Conservation (phyloP, 2,888 invertebrate genomes). For the Dasysyrphus albostriatus region DNA sequence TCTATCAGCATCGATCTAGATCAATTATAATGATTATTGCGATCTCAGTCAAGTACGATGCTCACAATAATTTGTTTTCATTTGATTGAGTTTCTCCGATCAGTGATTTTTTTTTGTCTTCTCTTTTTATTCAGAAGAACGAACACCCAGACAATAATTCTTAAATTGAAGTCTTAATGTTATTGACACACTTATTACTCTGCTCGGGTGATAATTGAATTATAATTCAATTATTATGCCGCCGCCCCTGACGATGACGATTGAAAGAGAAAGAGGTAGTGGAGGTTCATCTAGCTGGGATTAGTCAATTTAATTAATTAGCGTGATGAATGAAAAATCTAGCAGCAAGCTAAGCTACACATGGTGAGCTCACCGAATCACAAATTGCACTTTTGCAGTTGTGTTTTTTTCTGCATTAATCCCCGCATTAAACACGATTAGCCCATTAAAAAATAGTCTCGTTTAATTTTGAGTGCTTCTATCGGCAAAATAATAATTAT, state of each 20-base stretch:
- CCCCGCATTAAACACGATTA: conserved; percentile 53
- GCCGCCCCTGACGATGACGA: conserved; percentile 1
- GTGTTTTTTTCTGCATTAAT: conserved; percentile 20
- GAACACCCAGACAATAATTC: conserved; percentile 4
- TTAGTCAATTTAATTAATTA: conserved; percentile 61
- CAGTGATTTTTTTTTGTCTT: conserved; percentile 30
- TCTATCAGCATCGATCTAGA: conserved; percentile 63
- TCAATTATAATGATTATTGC: conserved; percentile 65
- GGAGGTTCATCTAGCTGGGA: conserved; percentile 16
- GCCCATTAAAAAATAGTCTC: conserved; percentile 50
- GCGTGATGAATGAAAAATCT: conserved; percentile 59
- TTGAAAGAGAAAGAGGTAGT: neutral
- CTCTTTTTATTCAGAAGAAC: neutral
- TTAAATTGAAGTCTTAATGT: conserved; percentile 49
- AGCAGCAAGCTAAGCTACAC: neutral
- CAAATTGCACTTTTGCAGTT: conserved; percentile 45
- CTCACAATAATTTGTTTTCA: conserved; percentile 24
- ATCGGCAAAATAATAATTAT: neutral
- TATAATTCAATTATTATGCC: conserved; percentile 50
- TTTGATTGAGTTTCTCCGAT: conserved; percentile 44
- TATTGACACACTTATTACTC: conserved; percentile 56
- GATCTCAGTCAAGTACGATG: conserved; percentile 39
- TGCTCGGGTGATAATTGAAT: conserved; percentile 66
- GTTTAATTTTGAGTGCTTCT: conserved; percentile 37
- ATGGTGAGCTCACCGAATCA: conserved; percentile 58